A percentile compares a stretch with the other conserved stretches of the same genome.
phyloP scores from a whole-genome alignment of 1,140 invertebrate species.

The Cryptotermes secundus region DNA sequence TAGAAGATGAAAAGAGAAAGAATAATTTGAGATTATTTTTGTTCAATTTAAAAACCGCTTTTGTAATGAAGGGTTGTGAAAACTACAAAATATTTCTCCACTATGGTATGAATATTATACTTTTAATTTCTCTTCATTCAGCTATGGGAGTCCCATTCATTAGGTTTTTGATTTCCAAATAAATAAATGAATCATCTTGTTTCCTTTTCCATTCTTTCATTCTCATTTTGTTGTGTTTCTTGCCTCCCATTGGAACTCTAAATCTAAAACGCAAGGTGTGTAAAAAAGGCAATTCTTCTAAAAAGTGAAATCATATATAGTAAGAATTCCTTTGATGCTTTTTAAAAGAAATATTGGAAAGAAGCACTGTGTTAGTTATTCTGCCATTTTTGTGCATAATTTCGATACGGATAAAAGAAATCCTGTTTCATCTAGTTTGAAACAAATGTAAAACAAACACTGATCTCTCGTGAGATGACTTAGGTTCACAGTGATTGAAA shows the following conservation, averaged over 20 bases:
- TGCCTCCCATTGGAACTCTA: background rate
- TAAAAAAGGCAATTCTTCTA: background rate
- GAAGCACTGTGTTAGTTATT: no score
- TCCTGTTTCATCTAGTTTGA: no score
- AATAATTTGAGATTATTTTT: background rate
- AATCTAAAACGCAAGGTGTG: background rate
- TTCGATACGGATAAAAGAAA: no score
- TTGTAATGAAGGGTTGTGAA: background rate
- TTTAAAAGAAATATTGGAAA: no score
- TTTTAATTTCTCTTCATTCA: background rate
- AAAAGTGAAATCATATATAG: background rate
- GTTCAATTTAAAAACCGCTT: background rate
- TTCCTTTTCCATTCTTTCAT: background rate
- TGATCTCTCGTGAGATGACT: no score
- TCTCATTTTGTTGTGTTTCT: background rate
- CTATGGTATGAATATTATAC: background rate
- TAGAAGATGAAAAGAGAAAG: no score
- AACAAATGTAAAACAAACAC: no score
- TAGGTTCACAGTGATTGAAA: no score
- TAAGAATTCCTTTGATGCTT: background rate
- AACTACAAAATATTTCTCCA: background rate
- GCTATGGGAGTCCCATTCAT: background rate
- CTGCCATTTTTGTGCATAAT: no score
- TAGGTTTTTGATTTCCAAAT: background rate
- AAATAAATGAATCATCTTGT: background rate